Evolutionary conservation across 2,113 vertebrate genomes (phyloP).

Genomic region (Muntiacus reevesi): DNA sequence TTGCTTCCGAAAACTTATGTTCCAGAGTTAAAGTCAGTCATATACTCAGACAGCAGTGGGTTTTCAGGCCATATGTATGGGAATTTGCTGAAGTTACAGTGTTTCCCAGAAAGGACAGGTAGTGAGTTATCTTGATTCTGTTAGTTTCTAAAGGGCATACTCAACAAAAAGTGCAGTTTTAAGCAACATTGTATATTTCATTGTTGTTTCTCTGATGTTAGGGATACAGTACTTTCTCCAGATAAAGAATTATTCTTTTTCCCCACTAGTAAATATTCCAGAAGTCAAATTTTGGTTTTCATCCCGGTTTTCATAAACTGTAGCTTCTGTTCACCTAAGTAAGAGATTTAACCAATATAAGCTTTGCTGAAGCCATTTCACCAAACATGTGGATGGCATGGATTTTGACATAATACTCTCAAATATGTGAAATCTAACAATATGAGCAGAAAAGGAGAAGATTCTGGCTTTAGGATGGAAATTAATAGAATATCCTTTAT

Average conservation of each 20-base stretch:
- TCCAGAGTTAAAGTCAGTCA: neutral
- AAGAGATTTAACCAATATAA: neutral
- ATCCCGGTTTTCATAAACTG: neutral
- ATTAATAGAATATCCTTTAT: neutral
- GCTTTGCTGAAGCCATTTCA: neutral
- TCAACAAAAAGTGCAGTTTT: neutral
- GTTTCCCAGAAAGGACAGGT: neutral
- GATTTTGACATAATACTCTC: neutral
- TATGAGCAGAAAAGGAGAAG: neutral
- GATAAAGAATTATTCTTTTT: neutral
- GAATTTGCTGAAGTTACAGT: neutral
- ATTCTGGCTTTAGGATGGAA: neutral
- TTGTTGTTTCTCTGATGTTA: neutral
- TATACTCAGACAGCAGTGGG: neutral
- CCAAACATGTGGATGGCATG: neutral
- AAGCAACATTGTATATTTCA: neutral
- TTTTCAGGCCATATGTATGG: neutral
- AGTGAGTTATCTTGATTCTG: neutral
- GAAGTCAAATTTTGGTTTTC: neutral
- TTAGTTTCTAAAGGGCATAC: neutral
- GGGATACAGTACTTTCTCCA: neutral
- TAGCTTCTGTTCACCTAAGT: neutral
- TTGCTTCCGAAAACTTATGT: neutral
- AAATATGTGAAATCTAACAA: neutral
- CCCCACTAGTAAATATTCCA: neutral